Evolutionary conservation across 2,797 vertebrate species (phyloP), one percentile per base, ranked within the genome.

Genomic region (Aphelocoma californica): DNA sequence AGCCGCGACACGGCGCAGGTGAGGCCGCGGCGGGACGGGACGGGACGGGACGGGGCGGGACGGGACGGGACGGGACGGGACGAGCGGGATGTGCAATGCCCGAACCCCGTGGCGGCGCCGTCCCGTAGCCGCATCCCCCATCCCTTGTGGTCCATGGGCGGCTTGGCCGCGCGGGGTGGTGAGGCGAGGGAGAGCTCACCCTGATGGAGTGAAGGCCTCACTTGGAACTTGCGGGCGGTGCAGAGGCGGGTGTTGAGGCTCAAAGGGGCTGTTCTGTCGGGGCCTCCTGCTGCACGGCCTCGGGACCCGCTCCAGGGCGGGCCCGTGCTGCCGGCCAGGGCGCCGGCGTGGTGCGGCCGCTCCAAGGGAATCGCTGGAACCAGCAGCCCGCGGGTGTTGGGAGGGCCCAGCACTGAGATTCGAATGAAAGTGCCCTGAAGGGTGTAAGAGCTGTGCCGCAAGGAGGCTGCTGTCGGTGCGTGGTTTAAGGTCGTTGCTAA

Each of bases 391-490:
- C 3, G 26, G 36, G 31, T 9, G 40, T 1, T n/a, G 57, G 25
- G 6, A 5, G 7, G 6, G 34, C 25, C 7, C 10, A 9, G 24
- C 2, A 6, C 1, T 36, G 47, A 14, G 44, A 3, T 1, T 12
- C 6, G 2, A 6, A 1, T 20, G 4, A 45, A 79, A 18, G 17
- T 4, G 28, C 20, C 14, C 14, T 12, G 17, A 3, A 4, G 42
- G 11, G 26, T 14, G 17, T 10, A 0, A 6, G 28, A 31, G 26
- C 45, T 15, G 48, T 7, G 7, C 29, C 4, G n/a, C 2, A 6
- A 15, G 15, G 18, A 7, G 17, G 4, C 6, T 6, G n/a, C 34
- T 10, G 15, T 6, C 45, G 2, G 1, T 18, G 7, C 4, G 4
- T 21, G 47, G 8, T 0, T 42, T n/a, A 8, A 32, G 18, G 40